Evolutionary conservation across 2,113 vertebrate genomes (phyloP).

Genomic region (pig (Sus scrofa)): T2T-Sscrofa CM000812.6:195031001-195031500

Average conservation of each 20-base stretch:
- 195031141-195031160: constrained; percentile 46
- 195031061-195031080: constrained; percentile 60
- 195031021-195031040: constrained; percentile 74
- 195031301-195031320: background rate
- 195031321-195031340: constrained; percentile 15
- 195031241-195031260: constrained; percentile 24
- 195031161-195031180: constrained; percentile 22
- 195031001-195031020: constrained; percentile 71
- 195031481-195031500: background rate
- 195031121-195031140: constrained; percentile 43
- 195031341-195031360: background rate
- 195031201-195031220: constrained; percentile 37
- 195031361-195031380: constrained; percentile 9
- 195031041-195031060: constrained; percentile 73
- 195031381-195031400: background rate
- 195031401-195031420: constrained; percentile 8
- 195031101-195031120: constrained; percentile 53
- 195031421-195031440: background rate
- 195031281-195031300: background rate
- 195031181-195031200: constrained; percentile 32
- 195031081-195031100: constrained; percentile 63
- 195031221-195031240: background rate
- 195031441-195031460: background rate
- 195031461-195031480: constrained; percentile 20
- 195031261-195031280: background rate